phyloP scores from a whole-genome alignment of 2,797 vertebrate species.

The Toxotes lorentzi region DNA sequence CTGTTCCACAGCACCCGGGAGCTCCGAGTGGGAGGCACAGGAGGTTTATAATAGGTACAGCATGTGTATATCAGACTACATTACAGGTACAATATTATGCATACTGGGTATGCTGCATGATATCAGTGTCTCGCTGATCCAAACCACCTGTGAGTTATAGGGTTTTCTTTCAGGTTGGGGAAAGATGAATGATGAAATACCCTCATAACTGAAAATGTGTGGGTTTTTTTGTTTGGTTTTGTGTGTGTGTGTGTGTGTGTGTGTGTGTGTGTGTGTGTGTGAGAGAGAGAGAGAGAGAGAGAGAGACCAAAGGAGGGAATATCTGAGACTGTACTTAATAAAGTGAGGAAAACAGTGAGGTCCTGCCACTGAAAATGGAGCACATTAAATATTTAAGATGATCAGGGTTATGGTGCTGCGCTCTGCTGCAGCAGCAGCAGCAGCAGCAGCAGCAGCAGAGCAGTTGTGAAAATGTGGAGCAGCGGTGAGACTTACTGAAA shows the following conservation, averaged over 20 bases:
- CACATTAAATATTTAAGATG: constrained; percentile 55
- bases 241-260: not conserved
- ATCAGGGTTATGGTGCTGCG: constrained; percentile 10
- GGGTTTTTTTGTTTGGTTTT: not conserved
- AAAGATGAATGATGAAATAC: constrained; percentile 32
- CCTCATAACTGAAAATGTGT: not conserved
- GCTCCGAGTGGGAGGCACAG: constrained; percentile 21
- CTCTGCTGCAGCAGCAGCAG: constrained; percentile 7
- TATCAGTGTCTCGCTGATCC: constrained; percentile 21
- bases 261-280: not conserved
- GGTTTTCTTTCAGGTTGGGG: not conserved
- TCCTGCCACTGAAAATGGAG: constrained; percentile 37
- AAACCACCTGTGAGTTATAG: constrained; percentile 17
- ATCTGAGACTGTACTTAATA: constrained; percentile 12
- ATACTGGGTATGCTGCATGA: not conserved
- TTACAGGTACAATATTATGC: constrained; percentile 30
- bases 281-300: no score
- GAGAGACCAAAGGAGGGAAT: constrained; percentile 4
- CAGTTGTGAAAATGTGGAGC: constrained; percentile 12
- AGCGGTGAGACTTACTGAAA: constrained; percentile 90
- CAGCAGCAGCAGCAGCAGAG: constrained; percentile 3
- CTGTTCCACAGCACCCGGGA: constrained; percentile 33
- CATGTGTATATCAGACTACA: constrained; percentile 31
- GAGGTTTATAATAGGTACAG: constrained; percentile 18
- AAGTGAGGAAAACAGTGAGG: constrained; percentile 34